These are phyloP conservation scores for Halictus quadricinctus DNA, from an alignment of 2,888 invertebrate genomes.

Conservation along the genomic window DNA sequence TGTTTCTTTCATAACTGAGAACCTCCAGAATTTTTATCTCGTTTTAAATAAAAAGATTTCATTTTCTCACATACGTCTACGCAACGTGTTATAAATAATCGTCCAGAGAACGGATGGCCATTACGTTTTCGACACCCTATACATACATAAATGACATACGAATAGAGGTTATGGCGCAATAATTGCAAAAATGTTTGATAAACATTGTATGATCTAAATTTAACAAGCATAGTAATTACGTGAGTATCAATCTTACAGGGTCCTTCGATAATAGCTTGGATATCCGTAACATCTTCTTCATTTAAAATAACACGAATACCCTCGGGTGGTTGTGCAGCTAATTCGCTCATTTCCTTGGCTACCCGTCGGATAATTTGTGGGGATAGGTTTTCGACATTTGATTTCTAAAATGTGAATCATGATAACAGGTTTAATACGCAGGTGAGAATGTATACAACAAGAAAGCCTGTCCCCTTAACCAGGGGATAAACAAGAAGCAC, in stretches of 20 bases:
- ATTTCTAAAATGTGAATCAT: constrained; percentile 85
- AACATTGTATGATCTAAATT: constrained; percentile 4
- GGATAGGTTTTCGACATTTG: constrained; percentile 96
- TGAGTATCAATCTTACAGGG: constrained; percentile 85
- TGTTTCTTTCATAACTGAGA: background rate
- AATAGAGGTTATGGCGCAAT: constrained; percentile 56
- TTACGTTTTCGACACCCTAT: constrained; percentile 1
- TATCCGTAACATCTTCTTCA: constrained; percentile 96
- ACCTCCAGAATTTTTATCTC: background rate
- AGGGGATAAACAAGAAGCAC: constrained; percentile 66
- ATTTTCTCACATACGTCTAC: background rate
- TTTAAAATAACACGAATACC: constrained; percentile 95
- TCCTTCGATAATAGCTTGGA: constrained; percentile 95
- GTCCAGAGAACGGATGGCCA: background rate
- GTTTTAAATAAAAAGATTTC: background rate
- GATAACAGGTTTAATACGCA: background rate
- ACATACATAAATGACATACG: constrained; percentile 46
- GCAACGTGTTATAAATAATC: background rate
- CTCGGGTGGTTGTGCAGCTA: constrained; percentile 93
- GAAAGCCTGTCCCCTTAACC: constrained; percentile 32
- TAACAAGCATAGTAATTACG: background rate
- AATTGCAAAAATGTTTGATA: constrained; percentile 5
- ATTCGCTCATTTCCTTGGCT: constrained; percentile 93
- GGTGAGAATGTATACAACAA: constrained; percentile 16
- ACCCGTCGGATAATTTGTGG: constrained; percentile 95